Conservation (phyloP, 2,113 vertebrate genomes). For the Aptenodytes forsteri region DNA sequence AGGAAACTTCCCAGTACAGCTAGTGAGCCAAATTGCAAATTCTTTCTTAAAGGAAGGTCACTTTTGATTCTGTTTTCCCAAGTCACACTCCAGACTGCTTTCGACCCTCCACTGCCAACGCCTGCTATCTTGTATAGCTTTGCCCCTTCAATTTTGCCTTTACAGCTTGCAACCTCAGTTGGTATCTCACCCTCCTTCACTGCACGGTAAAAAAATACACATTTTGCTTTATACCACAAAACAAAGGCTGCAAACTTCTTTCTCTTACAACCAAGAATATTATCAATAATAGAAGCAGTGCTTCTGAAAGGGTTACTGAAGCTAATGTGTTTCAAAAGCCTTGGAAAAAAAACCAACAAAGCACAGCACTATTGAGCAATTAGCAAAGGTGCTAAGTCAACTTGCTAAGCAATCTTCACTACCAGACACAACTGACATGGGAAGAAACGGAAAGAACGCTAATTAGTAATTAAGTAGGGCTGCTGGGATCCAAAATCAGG, state of each 20-base stretch:
- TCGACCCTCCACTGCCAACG: background rate
- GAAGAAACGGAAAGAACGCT: constrained; percentile 46
- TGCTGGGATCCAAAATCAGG: background rate
- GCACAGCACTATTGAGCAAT: constrained; percentile 38
- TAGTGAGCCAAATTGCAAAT: background rate
- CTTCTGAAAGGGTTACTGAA: background rate
- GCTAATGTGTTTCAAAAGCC: background rate
- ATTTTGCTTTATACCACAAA: background rate
- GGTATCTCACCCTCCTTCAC: background rate
- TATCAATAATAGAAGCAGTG: background rate
- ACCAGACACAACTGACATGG: constrained; percentile 41
- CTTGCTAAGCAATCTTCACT: constrained; percentile 17
- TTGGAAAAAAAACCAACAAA: background rate
- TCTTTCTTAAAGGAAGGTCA: background rate
- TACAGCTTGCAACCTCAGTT: background rate
- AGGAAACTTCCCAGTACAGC: background rate
- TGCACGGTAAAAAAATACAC: background rate
- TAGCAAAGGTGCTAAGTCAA: constrained; percentile 63
- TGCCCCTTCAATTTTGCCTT: background rate
- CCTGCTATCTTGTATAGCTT: background rate
- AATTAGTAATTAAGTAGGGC: constrained; percentile 51
- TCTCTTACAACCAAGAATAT: background rate
- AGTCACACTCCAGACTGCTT: background rate
- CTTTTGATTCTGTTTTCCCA: background rate
- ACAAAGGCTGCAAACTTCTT: background rate